phyloP scores from a whole-genome alignment of 2,113 vertebrate genomes.

The Etheostoma cragini region DNA sequence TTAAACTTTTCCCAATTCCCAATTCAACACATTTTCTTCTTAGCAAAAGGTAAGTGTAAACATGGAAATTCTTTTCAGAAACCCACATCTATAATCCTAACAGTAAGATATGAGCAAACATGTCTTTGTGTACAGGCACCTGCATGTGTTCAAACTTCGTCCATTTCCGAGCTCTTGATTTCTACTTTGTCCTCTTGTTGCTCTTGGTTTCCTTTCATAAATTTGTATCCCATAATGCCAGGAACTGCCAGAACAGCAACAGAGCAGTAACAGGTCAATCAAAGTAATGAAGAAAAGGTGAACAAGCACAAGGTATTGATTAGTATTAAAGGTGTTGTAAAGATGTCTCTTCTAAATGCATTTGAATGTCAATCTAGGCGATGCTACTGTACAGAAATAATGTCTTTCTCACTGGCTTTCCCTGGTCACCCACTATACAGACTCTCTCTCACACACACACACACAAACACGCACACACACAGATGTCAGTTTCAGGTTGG shows the following conservation, averaged over 20 bases:
- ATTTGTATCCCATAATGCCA: constrained; percentile 33
- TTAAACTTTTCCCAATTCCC: background rate
- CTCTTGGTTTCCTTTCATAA: constrained; percentile 16
- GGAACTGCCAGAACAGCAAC: background rate
- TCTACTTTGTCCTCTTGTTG: constrained; percentile 55
- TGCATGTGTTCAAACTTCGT: background rate
- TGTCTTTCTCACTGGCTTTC: constrained; percentile 63
- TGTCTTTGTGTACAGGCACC: background rate
- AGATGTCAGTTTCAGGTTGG: constrained; percentile 64
- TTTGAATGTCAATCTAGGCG: constrained; percentile 44
- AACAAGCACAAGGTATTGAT: background rate
- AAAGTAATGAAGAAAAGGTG: background rate
- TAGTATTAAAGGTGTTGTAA: background rate
- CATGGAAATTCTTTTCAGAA: background rate
- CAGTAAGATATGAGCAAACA: constrained; percentile 8
- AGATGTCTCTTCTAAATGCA: constrained; percentile 3
- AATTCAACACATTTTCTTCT: background rate
- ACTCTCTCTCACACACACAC: constrained; percentile 17
- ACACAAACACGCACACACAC: constrained; percentile 29
- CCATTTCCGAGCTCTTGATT: background rate
- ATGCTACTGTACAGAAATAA: background rate
- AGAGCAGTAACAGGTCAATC: background rate
- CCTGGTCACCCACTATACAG: constrained; percentile 72
- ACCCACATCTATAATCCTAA: background rate
- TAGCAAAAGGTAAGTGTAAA: background rate